Percentiles rank a stretch among this genome's conserved stretches.
phyloP scores from a whole-genome alignment of 1,140 invertebrate species.

The Nasonia longicornis region DNA sequence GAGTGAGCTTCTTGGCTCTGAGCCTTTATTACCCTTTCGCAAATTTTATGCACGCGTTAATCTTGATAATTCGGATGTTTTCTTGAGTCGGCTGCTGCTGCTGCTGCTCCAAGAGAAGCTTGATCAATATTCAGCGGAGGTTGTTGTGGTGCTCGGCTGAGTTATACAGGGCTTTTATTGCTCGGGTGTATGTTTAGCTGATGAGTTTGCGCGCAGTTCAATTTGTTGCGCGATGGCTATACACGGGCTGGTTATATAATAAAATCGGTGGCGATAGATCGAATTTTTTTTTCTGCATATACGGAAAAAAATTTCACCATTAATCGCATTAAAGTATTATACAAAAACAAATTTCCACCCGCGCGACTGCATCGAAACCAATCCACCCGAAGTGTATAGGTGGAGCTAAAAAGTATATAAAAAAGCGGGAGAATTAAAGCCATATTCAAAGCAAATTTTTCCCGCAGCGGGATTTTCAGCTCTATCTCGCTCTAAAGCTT shows the following conservation, averaged over 20 bases:
- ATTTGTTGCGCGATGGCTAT: background rate
- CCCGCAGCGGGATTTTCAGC: background rate
- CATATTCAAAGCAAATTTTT: slow-evolving; percentile 28
- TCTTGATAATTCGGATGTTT: slow-evolving; percentile 34
- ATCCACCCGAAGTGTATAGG: no score
- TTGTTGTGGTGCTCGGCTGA: background rate
- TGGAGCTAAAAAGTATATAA: no score
- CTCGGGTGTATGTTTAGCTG: background rate
- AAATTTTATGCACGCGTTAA: slow-evolving; percentile 26
- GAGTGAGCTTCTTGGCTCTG: background rate
- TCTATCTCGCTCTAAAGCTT: slow-evolving; percentile 18
- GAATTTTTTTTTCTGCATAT: no score
- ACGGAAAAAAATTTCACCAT: no score
- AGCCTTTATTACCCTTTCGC: slow-evolving; percentile 13
- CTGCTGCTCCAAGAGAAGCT: background rate
- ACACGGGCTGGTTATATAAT: background rate
- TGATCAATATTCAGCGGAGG: background rate
- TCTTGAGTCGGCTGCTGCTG: background rate
- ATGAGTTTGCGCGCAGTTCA: background rate
- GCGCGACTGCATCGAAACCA: no score
- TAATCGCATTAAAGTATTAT: background rate
- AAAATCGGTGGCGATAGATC: no score
- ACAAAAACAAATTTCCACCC: no score
- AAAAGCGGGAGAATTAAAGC: background rate
- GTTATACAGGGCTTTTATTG: background rate